phyloP scores from a whole-genome alignment of 1,140 invertebrate genomes.

The Marisa cornuarietis region DNA sequence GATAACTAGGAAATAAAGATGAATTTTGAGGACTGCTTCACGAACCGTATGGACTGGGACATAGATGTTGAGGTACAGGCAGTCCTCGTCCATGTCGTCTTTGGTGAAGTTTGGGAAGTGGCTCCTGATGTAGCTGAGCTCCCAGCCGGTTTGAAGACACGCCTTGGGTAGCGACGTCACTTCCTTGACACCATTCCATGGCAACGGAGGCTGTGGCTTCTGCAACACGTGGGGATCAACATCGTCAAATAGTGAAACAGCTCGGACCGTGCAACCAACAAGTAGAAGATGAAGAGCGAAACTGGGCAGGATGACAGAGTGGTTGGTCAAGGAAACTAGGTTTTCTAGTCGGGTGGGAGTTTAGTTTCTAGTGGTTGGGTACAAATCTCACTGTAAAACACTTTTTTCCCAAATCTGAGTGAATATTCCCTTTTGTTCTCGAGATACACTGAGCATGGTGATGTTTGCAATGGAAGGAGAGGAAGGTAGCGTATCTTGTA shows the following conservation, averaged over 20 bases:
- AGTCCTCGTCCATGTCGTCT: conserved; percentile 41
- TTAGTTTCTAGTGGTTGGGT: too few relatives aligned
- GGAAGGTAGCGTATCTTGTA: too few relatives aligned
- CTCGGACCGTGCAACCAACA: too few relatives aligned
- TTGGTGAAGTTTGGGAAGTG: conserved; percentile 34
- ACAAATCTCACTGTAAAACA: not conserved
- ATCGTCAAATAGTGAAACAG: not conserved
- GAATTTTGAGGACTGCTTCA: not conserved
- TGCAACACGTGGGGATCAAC: not conserved
- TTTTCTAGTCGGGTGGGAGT: accelerated
- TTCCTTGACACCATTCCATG: conserved; percentile 26
- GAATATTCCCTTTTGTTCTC: too few relatives aligned
- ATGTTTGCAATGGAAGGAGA: too few relatives aligned
- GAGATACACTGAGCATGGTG: too few relatives aligned
- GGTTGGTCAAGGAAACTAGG: too few relatives aligned
- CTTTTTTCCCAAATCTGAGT: not conserved
- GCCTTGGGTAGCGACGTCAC: conserved; percentile 31
- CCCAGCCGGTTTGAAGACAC: conserved; percentile 33
- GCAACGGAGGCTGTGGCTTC: conserved; percentile 27
- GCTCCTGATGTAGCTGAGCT: conserved; percentile 31
- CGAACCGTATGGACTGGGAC: conserved; percentile 22
- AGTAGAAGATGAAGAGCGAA: too few relatives aligned
- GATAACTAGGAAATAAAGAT: not conserved
- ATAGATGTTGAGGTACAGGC: conserved; percentile 52
- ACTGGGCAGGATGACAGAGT: too few relatives aligned